Evolutionary conservation across 2,888 invertebrate species (phyloP), one percentile per base, ranked within the genome.

Genomic region (Nymphalis polychloros): DNA sequence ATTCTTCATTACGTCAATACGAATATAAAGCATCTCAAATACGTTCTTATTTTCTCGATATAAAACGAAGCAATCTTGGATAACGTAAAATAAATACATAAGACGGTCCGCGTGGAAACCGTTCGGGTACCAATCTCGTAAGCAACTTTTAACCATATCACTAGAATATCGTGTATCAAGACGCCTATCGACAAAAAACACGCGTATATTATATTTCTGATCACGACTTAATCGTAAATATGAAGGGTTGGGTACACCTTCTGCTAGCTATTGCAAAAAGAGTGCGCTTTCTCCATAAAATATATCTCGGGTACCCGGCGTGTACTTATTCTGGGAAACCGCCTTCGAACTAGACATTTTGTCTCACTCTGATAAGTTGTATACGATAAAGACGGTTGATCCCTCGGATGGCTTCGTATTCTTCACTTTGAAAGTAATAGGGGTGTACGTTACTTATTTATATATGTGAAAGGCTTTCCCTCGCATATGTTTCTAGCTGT

Each of bases 161-260:
- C 77, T 76, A 74, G 76, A 73, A 75, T 77, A 76, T 73, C 79
- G 78, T 83, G 83, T 88, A 87, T 86, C 86, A 77, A 41, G 81
- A 77, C 80, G 82, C 81, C 84, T 84, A 89, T 88, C 86, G 88
- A 82, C 85, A 87, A 88, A 89, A 89, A 90, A 89, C 79, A 81
- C 81, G 81, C 81, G 80, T 87, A 85, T 84, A 88, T 90, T 90
- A 89, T 87, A 84, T 91, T 92, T 91, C 92, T 85, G 90, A 90
- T 92, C 92, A 92, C 92, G 92, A 85, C 86, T 90, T 90, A 89
- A 91, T 91, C 92, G 92, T 92, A 92, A 92, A 92, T 92, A 92
- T 91, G 90, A 92, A 90, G 89, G 92, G 91, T 88, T 85, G 85
- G 85, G 81, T 68, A 70, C 89, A 89, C 92, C 92, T 90, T 90